phyloP scores from a whole-genome alignment of 2,888 invertebrate genomes.

The Cristatella mucedo region DNA sequence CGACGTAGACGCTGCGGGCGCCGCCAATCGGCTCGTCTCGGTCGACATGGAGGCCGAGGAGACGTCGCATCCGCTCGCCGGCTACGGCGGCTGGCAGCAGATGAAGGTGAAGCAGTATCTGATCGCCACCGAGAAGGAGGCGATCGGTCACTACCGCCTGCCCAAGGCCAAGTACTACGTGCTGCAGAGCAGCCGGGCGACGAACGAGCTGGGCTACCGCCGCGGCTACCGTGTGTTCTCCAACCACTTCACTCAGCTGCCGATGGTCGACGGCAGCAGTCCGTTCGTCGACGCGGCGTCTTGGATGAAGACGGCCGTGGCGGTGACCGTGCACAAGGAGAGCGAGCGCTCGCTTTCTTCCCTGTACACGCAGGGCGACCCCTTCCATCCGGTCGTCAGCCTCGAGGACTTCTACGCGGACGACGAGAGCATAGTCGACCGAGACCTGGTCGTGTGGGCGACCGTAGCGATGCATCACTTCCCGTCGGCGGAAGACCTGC shows the following conservation, averaged over 20 bases:
- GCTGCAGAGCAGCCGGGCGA: too few species aligned
- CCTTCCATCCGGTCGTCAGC: slow-evolving; percentile 23
- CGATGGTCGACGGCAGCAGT: background rate
- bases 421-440: slow-evolving; percentile 21
- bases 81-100: too few species aligned
- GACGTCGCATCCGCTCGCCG: too few species aligned
- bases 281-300: slow-evolving; percentile 15
- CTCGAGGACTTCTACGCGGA: slow-evolving; percentile 23
- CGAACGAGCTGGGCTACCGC: too few species aligned
- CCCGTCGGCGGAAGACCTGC: slow-evolving; percentile 28
- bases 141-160: too few species aligned
- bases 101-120: background rate
- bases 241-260: background rate
- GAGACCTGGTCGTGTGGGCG: slow-evolving; percentile 31
- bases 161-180: too few species aligned
- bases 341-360: slow-evolving; percentile 24
- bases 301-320: slow-evolving; percentile 26
- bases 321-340: slow-evolving; percentile 22
- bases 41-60: too few species aligned
- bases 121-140: slow-evolving; percentile 18
- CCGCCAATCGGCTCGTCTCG: too few species aligned
- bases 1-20: slow-evolving; percentile 6
- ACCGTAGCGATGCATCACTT: slow-evolving; percentile 27
- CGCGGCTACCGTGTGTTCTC: slow-evolving; percentile 2
- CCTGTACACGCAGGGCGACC: slow-evolving; percentile 26